Conservation (phyloP, 2,888 invertebrate genomes). For the Arrhopalites spinosus region DNA sequence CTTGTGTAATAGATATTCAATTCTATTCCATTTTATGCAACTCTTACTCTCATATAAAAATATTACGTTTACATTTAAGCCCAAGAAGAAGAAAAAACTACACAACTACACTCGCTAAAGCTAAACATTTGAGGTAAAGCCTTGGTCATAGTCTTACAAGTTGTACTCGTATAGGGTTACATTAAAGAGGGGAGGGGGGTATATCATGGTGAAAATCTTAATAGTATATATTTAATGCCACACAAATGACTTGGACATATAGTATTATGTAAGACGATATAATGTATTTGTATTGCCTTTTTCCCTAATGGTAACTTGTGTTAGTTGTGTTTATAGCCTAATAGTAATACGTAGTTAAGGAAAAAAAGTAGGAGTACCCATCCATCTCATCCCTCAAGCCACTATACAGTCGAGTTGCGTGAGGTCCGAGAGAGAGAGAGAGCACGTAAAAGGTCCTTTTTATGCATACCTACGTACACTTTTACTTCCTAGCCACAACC, state of each 20-base stretch:
- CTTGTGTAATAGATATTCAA: no score
- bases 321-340: constrained; percentile 5
- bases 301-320: constrained; percentile 1
- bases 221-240: neutral
- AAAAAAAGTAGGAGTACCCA: constrained; percentile 10
- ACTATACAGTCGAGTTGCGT: constrained; percentile 15
- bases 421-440: constrained; percentile 23
- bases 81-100: no score
- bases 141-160: no score
- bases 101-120: no score
- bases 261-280: neutral
- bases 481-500: constrained; percentile 6
- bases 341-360: neutral
- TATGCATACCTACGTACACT: neutral
- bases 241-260: neutral
- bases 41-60: no score
- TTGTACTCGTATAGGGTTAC: no score
- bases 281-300: no score
- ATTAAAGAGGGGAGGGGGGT: no score
- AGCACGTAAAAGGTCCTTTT: constrained; percentile 10
- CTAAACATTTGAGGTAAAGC: no score
- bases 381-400: neutral
- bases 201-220: neutral
- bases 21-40: no score
- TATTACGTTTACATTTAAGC: no score